Evolutionary conservation across 2,113 vertebrate species (phyloP).

Genomic region (Puffinus mauretanicus): DNA sequence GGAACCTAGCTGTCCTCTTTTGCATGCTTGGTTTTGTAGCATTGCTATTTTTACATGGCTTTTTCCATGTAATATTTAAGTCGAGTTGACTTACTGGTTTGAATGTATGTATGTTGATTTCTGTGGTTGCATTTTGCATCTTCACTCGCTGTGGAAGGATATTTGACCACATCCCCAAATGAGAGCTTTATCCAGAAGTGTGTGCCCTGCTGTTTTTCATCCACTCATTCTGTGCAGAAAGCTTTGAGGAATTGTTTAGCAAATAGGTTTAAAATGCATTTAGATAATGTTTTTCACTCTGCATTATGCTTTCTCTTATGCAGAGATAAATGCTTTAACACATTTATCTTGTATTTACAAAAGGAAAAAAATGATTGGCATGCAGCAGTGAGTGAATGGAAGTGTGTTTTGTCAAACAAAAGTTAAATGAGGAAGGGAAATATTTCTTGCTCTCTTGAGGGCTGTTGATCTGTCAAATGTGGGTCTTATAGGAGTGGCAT

Average conservation of each 20-base stretch:
- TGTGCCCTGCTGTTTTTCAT: not conserved
- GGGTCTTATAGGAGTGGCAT: not conserved
- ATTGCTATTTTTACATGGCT: not conserved
- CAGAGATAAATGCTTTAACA: not conserved
- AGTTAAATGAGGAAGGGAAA: not conserved
- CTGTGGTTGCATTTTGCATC: not conserved
- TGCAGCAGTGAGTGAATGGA: not conserved
- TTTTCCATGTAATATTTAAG: not conserved
- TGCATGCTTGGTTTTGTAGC: not conserved
- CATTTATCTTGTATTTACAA: not conserved
- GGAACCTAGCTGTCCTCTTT: not conserved
- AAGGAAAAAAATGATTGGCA: not conserved
- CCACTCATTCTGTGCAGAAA: not conserved
- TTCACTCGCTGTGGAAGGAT: not conserved
- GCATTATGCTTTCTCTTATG: not conserved
- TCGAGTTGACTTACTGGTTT: not conserved
- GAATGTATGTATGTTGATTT: not conserved
- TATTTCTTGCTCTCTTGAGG: not conserved
- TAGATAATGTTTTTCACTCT: not conserved
- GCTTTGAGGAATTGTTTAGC: not conserved
- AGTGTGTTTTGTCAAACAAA: constrained; percentile 11
- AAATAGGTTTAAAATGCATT: not conserved
- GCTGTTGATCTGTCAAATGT: not conserved
- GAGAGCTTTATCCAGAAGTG: not conserved
- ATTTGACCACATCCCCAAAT: not conserved